Conservation (phyloP, 2,888 invertebrate genomes). For the Hofmannophila pseudospretella region DNA sequence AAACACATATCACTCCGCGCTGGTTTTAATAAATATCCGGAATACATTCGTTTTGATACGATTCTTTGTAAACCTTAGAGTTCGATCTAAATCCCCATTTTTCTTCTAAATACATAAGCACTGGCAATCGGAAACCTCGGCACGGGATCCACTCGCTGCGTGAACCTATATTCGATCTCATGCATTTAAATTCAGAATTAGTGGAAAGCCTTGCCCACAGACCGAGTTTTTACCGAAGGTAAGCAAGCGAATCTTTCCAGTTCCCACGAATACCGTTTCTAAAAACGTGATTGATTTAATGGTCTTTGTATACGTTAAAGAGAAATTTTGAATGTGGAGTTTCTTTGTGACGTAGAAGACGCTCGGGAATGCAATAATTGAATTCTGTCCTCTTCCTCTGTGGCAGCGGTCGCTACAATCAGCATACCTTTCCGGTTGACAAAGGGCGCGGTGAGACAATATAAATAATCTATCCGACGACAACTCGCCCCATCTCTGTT, state of each 20-base stretch:
- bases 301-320: slow-evolving; percentile 33
- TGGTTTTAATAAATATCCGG: no score
- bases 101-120: slow-evolving; percentile 67
- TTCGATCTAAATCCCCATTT: slow-evolving; percentile 50
- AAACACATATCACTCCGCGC: no score
- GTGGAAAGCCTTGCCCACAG: slow-evolving; percentile 62
- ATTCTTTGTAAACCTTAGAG: slow-evolving; percentile 18
- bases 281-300: slow-evolving; percentile 68
- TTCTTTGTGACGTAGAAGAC: slow-evolving; percentile 1
- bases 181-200: slow-evolving; percentile 78
- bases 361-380: slow-evolving; percentile 7
- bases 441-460: slow-evolving; percentile 45
- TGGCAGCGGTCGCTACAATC: slow-evolving; percentile 43
- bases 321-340: slow-evolving; percentile 9
- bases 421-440: slow-evolving; percentile 42
- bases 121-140: slow-evolving; percentile 59
- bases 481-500: slow-evolving; percentile 41
- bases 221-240: slow-evolving; percentile 57
- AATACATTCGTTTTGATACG: no score
- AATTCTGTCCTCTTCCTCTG: slow-evolving; percentile 5
- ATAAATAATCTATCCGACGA: slow-evolving; percentile 68
- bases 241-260: slow-evolving; percentile 52
- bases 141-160: slow-evolving; percentile 52
- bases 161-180: slow-evolving; percentile 74
- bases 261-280: slow-evolving; percentile 52